Evolutionary conservation across 2,888 invertebrate genomes (phyloP), one percentile per base, ranked within the genome.

Genomic region (Anoncus sp.): DNA sequence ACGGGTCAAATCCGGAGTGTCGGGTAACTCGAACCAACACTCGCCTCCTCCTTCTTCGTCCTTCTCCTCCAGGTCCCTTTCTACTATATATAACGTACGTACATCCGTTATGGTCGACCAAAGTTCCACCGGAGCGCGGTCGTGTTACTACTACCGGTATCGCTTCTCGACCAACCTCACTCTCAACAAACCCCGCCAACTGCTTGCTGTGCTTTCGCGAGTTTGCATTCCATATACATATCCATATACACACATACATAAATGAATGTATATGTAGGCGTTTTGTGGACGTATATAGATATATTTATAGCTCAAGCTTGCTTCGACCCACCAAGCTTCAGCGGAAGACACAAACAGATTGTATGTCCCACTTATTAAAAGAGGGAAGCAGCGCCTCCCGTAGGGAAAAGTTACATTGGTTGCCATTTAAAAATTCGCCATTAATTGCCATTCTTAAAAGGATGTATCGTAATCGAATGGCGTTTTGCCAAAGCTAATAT

Each of bases 31-130:
- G 80, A 80, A 80, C 81, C 77, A 66, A 77, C 73, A 63, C 73
- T 57, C 59, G 49, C 16, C 63, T 49, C 18, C 40, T 40, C 18
- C 27, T 59, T 53, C 31, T 40, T 47, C 47, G n/a, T 55, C 43
- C 55, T 43, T 16, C 31, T 22, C 31, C 51, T 24, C 55, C 67
- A 14, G 47, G 67, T 47, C 51, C 59, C 67, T 49, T 72, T 53
- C 69, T 60, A 70, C 81, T 59, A 22, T 60, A n/a, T 66, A 62
- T 72, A 65, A 12, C 67, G 67, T 69, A 79, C 74, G 77, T 82
- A 80, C 82, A 82, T 81, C 82, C 82, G 82, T 82, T 82, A 82
- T 80, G 82, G 82, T 81, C 80, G 80, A 81, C 80, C 80, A 82
- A 82, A 82, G 78, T 82, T 82, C 75, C 80, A 79, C 77, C 72